Evolutionary conservation across 2,797 vertebrate species (phyloP), one percentile per base, ranked within the genome.

Genomic region (Neopelma chrysocephalum): DNA sequence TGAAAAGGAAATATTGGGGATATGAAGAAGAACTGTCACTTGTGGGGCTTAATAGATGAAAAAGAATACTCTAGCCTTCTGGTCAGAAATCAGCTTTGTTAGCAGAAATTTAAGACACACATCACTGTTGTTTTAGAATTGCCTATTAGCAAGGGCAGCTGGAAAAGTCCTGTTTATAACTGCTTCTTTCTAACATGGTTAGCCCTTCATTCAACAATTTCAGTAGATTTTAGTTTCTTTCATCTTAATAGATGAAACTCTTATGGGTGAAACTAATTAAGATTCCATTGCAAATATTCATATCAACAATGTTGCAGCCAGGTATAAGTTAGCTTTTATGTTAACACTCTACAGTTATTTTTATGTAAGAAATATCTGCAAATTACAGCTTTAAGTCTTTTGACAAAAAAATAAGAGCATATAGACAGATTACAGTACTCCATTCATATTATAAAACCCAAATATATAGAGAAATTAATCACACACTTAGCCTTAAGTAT

Each of bases 1-100:
- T 93, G 90, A 92, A 97, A 97, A 96, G 91, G 95, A 97, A 98
- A 97, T 95, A 94, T 81, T 92, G 79, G 96, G 94, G 64, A 93
- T 95, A 87, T 50, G 94, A 97, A 91, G 96, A 97, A 97, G 95
- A 94, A 94, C 80, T 96, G 73, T 70, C 93, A 94, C 90, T 97
- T 93, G 97, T 5, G 32, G 83, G 71, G 76, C 92, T 97, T 97
- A 94, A 95, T 89, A 90, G 89, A 93, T 77, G 82, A 89, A 97
- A 96, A 92, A 93, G 91, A 93, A 96, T 94, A 93, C 95, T 93
- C 60, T 25, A 94, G 90, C 77, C 94, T 97, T 95, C 92, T 96
- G 93, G 96, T 96, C 95, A 96, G 94, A 92, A 97, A 96, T 91
- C 71, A 93, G 91, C 94, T 94, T 94, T 96, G 96, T 96, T 96